Percentiles rank a stretch among this genome's conserved stretches.
These are phyloP conservation scores for Astreopora myriophthalma DNA, from an alignment of 64 coral and sea anemone genomes.

Conservation along the genomic window DNA sequence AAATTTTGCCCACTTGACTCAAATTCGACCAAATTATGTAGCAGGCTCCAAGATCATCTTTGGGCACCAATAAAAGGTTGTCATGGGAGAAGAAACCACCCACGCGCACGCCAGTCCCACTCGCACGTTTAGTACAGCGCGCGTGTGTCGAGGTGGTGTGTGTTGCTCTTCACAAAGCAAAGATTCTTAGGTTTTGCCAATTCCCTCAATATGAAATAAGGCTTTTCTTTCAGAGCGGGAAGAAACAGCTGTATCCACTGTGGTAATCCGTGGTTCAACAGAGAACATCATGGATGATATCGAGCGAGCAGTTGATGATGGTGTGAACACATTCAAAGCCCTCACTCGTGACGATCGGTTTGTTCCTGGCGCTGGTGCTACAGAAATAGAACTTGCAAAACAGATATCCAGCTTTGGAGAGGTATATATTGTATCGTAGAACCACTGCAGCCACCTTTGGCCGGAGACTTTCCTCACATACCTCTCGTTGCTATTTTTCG, in stretches of 20 bases:
- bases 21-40: too few species aligned
- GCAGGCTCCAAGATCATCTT: too few species aligned
- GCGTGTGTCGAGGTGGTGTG: too few species aligned
- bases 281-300: conserved; percentile 99
- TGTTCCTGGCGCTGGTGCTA: conserved; percentile 93
- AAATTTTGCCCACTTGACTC: too few species aligned
- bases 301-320: conserved; percentile 96
- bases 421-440: conserved; percentile 34
- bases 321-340: conserved; percentile 91
- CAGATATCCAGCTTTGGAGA: conserved; percentile 90
- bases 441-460: background rate
- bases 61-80: too few species aligned
- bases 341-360: conserved; percentile 87
- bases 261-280: conserved; percentile 92
- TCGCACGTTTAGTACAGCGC: too few species aligned
- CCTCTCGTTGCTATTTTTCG: background rate
- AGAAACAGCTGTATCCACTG: conserved; percentile 88
- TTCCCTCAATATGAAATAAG: too few species aligned
- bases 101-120: too few species aligned
- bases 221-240: conserved; percentile 66
- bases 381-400: conserved; percentile 97
- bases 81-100: too few species aligned
- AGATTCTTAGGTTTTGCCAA: too few species aligned
- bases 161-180: too few species aligned
- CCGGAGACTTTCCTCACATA: too few species aligned